phyloP scores from a whole-genome alignment of 2,888 invertebrate species.

The Sicus ferrugineus region DNA sequence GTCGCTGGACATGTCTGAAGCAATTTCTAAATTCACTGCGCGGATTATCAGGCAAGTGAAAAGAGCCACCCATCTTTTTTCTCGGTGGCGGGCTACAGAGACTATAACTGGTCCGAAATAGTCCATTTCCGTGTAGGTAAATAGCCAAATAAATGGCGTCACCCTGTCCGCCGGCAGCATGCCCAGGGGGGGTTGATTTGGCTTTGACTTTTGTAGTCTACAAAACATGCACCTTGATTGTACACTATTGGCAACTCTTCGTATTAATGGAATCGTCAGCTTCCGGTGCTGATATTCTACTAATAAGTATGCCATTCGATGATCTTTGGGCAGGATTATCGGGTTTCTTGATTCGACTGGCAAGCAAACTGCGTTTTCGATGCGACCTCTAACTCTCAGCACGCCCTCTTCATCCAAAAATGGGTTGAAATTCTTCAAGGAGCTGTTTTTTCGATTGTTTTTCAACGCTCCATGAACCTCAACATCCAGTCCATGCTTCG shows the following conservation, averaged over 20 bases:
- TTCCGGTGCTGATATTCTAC: not conserved
- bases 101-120: constrained; percentile 28
- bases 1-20: constrained; percentile 31
- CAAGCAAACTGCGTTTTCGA: not conserved
- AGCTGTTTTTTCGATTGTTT: no score
- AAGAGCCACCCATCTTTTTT: constrained; percentile 29
- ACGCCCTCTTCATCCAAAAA: constrained; percentile 4
- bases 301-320: not conserved
- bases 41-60: constrained; percentile 21
- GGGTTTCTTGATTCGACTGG: not conserved
- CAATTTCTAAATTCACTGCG: no score
- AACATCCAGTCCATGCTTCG: no score
- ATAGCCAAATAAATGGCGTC: constrained; percentile 15
- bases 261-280: not conserved
- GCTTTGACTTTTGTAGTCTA: not conserved
- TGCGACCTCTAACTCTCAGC: constrained; percentile 12
- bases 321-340: constrained; percentile 16
- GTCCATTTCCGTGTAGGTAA: constrained; percentile 24
- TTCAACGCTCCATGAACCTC: no score
- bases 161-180: constrained; percentile 14
- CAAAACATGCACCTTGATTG: constrained; percentile 13
- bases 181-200: constrained; percentile 7
- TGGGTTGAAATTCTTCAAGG: not conserved
- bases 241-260: not conserved
- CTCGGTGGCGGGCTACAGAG: constrained; percentile 13